Base-by-base conservation (phyloP, 2,888 invertebrate genomes). In the Phorcus lineatus region DNA sequence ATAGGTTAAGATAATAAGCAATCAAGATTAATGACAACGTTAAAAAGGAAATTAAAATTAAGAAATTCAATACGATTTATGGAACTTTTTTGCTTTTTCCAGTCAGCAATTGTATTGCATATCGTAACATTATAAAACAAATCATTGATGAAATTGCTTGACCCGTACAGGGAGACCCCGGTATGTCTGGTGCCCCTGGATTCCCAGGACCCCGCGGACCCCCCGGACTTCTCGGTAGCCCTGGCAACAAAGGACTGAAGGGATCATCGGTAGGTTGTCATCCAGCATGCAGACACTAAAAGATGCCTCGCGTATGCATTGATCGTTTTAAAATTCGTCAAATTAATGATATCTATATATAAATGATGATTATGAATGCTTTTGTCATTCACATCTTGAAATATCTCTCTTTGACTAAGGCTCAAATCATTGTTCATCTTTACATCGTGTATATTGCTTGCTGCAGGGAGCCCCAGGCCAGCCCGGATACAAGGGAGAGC, bases 401-500 rank as follows among this genome's bases (percentile, higher is more conserved):
- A 36, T 36, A 36, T 36, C 36, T 36, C n/a, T 36, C 36, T 36
- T 7, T 2, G 36, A 36, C 36, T 36, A 7, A 2, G 36, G 36
- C 7, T 36, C 36, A 2, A 36, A 4, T 36, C 36, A 36, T 36
- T 36, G n/a, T 36, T 2, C 7, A 36, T 36, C 36, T 36, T 2
- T 36, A 36, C 36, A 36, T 4, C 4, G 47, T 47, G 47, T 13
- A 4, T 13, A 6, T 47, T 47, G 24, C 47, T 24, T 19, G n/a
- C 74, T 86, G 70, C 86, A 96, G 96, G 97, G 97, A 28, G 96
- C 96, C 91, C 86, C 86, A 17, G 91, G 91, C 80, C 85, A 88
- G 52, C 81, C 88, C 40, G 93, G 93, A 75, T 90, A 91, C 81
- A 91, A 91, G 67, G 93, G 93, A 19, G 84, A 82, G 36, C 57